phyloP scores from a whole-genome alignment of 2,888 invertebrate species.

The Dicycla oo region DNA sequence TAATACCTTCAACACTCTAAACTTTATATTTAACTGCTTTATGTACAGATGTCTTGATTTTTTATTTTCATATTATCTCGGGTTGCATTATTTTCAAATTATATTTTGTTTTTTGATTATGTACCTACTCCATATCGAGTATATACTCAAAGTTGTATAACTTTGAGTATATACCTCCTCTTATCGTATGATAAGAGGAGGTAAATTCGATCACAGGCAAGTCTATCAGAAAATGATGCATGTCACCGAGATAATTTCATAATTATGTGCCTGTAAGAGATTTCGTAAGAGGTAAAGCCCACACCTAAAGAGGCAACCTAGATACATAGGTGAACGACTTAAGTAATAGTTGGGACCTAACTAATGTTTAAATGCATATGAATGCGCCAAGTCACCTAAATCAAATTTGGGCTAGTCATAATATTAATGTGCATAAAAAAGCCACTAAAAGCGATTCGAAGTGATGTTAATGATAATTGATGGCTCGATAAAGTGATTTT shows the following conservation, averaged over 20 bases:
- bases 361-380: conserved; percentile 44
- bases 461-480: conserved; percentile 38
- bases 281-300: conserved; percentile 70
- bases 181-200: background rate
- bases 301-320: conserved; percentile 71
- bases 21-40: background rate
- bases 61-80: too few relatives aligned
- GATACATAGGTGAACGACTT: conserved; percentile 75
- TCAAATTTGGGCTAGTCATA: conserved; percentile 28
- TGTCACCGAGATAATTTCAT: conserved; percentile 39
- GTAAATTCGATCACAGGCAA: background rate
- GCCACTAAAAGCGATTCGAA: conserved; percentile 16
- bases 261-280: conserved; percentile 35
- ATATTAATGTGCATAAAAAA: conserved; percentile 25
- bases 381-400: conserved; percentile 41
- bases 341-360: conserved; percentile 65
- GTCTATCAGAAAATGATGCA: conserved; percentile 6
- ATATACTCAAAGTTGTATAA: too few relatives aligned
- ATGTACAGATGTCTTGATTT: background rate
- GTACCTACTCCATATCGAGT: too few relatives aligned
- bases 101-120: background rate
- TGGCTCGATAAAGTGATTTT: conserved; percentile 24
- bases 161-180: too few relatives aligned
- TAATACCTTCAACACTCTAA: background rate
- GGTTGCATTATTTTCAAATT: background rate